Evolutionary conservation across 2,888 invertebrate genomes (phyloP), one percentile per base, ranked within the genome.

Genomic region (Ornithoptera alexandrae): DNA sequence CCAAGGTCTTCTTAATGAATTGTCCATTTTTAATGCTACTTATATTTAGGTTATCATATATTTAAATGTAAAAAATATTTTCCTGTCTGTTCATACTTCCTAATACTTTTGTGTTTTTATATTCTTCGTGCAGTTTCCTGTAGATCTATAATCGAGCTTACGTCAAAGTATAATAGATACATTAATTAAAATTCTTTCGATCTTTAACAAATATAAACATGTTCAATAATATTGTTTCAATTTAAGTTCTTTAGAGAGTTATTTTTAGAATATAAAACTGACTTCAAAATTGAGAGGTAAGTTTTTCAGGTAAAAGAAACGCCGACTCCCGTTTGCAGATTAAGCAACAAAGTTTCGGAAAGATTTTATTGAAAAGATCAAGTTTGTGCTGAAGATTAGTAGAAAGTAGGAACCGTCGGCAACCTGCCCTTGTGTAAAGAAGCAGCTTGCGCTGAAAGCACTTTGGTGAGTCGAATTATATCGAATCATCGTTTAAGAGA

Each of bases 1-100:
- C 56, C 50, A 18, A 24, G 10, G 60, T 77, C 75, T 75, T 78
- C 79, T 76, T 67, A 67, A 80, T 76, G 76, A 76, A 77, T 77
- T 79, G 66, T 70, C 39, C 59, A 20, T 69, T 69, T 30, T 57
- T 69, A 66, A 66, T n/a, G 57, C 57, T 57, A 57, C 57, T n/a
- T 57, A n/a, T 57, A 20, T 50, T 50, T 17, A 50, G 17, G 18
- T 50, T 50, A 50, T 15, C 15, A 50, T 17, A 17, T 50, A 2
- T 50, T 12, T 50, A 10, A 15, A 46, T 46, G 15, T 46, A 8
- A 46, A 46, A 46, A 46, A 46, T 46, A 46, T 46, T 46, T 46
- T 46, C 12, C 15, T 15, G 46, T 46, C 12, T 46, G 2, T 46
- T 46, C 46, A 15, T 46, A 46, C 15, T 15, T 46, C 2, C 12